phyloP scores from a whole-genome alignment of 1,140 invertebrate species.

The Philotrypesis tridentata region DNA sequence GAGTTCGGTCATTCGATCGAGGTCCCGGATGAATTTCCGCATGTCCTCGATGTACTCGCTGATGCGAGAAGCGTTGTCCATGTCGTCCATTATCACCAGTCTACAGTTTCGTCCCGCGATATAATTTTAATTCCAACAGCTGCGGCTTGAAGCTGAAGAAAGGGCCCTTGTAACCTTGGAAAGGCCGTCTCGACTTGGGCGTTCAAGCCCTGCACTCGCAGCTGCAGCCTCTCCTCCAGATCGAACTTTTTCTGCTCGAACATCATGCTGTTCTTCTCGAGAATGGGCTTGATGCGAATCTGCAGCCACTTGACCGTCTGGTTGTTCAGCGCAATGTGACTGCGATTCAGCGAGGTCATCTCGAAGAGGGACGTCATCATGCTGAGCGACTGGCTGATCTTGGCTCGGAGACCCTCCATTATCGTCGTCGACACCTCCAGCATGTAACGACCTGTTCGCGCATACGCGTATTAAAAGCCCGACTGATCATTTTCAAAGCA shows the following conservation, averaged over 20 bases:
- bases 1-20: slow-evolving; percentile 83
- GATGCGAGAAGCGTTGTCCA: slow-evolving; percentile 80
- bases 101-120: slow-evolving; percentile 48
- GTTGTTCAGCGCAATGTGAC: slow-evolving; percentile 81
- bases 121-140: too few relatives aligned
- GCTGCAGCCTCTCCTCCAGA: slow-evolving; percentile 84
- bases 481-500: too few relatives aligned
- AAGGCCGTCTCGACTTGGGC: slow-evolving; percentile 82
- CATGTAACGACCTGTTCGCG: slow-evolving; percentile 76
- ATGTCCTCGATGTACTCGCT: slow-evolving; percentile 81
- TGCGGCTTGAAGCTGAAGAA: too few relatives aligned
- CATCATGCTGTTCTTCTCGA: slow-evolving; percentile 81
- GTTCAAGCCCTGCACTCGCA: slow-evolving; percentile 80
- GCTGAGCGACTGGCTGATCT: slow-evolving; percentile 77
- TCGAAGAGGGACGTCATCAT: slow-evolving; percentile 81
- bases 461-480: too few relatives aligned
- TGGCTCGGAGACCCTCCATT: slow-evolving; percentile 77
- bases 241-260: slow-evolving; percentile 87
- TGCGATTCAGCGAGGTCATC: slow-evolving; percentile 78
- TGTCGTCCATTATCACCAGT: slow-evolving; percentile 79
- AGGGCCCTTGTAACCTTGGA: too few relatives aligned
- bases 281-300: slow-evolving; percentile 80
- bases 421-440: slow-evolving; percentile 77
- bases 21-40: slow-evolving; percentile 81
- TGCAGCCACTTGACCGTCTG: slow-evolving; percentile 82